Percentiles rank a stretch among this genome's conserved stretches.
These are phyloP conservation scores for Schizopygopsis pylzovi DNA, from an alignment of 2,797 vertebrate species.

Conservation along the genomic window DNA sequence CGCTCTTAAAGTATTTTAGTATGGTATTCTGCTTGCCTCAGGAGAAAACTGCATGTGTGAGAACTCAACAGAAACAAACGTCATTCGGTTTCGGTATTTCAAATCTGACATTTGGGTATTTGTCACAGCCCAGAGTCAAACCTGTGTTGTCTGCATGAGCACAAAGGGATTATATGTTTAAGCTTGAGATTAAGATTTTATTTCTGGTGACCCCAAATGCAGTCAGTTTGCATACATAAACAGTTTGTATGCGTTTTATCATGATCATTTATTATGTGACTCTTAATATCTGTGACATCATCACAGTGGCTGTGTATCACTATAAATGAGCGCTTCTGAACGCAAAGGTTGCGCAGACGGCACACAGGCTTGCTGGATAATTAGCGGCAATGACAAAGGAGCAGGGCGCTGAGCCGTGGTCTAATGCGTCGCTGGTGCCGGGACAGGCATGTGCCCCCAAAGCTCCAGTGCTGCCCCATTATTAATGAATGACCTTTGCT, in stretches of 20 bases:
- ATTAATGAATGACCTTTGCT: slow-evolving; percentile 72
- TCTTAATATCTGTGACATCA: slow-evolving; percentile 39
- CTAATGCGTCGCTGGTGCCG: slow-evolving; percentile 65
- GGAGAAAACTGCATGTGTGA: neutral
- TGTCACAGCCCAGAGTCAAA: neutral
- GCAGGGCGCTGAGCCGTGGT: slow-evolving; percentile 60
- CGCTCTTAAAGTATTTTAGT: neutral
- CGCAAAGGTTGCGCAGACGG: slow-evolving; percentile 34
- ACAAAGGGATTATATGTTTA: neutral
- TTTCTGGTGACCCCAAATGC: slow-evolving; percentile 7
- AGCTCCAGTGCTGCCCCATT: slow-evolving; percentile 62
- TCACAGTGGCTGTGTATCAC: slow-evolving; percentile 40
- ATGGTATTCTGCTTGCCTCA: neutral
- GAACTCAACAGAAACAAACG: neutral
- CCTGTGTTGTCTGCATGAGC: neutral
- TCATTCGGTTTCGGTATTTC: neutral
- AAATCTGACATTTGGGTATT: neutral
- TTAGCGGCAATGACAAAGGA: slow-evolving; percentile 66
- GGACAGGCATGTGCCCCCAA: slow-evolving; percentile 62
- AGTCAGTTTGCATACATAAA: slow-evolving; percentile 13
- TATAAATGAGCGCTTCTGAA: slow-evolving; percentile 41
- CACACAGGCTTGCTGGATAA: slow-evolving; percentile 56
- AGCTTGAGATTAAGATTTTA: neutral
- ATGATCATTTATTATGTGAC: slow-evolving; percentile 7
- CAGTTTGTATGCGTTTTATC: slow-evolving; percentile 10